Base-by-base conservation (phyloP, 2,113 vertebrate species). In the Aphyosemion australe region DNA sequence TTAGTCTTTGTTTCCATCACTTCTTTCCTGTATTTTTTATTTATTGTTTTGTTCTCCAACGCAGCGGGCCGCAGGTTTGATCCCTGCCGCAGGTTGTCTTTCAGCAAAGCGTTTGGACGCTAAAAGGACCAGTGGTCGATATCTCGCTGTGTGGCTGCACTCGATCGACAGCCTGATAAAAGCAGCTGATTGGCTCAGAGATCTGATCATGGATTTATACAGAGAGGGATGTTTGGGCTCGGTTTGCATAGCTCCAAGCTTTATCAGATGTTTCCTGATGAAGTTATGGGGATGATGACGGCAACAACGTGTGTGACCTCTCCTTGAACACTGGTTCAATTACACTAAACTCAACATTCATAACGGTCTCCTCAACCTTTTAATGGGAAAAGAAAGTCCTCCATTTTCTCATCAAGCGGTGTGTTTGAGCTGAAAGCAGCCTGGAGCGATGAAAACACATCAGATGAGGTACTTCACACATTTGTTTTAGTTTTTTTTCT, bases 51-150 rank as follows among this genome's bases (percentile, higher is more conserved):
- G n/a, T 75, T 79, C 62, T 69, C 39, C 60, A 62, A 67, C 53
- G 56, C 80, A 79, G 85, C 69, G 6, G 60, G 82, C 60, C 19
- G 34, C 48, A 11, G 63, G 82, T 87, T 84, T 84, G 79, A 83
- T 80, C 66, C 69, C 72, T 47, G 12, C 74, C 12, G 14, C 55
- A 15, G 82, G 70, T 64, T 37, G 14, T 61, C 69, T 84, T 55
- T 71, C 74, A 69, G 60, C 54, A 56, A 45, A 61, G 65, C 55
- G 53, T 67, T 37, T 1, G 20, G 49, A 21, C 10, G 19, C 68
- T 78, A 65, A 83, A 80, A 80, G 77, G 72, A n/a, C 65, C 34
- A 69, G 31, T 1, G 52, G 64, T 87, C 74, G 59, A 87, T 84
- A 57, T 26, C 69, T 78, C 32, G 2, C 61, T 6, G 45, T 76